Evolutionary conservation across 2,797 vertebrate genomes (phyloP), one percentile per base, ranked within the genome.

Genomic region (Smutsia temminckii): DNA sequence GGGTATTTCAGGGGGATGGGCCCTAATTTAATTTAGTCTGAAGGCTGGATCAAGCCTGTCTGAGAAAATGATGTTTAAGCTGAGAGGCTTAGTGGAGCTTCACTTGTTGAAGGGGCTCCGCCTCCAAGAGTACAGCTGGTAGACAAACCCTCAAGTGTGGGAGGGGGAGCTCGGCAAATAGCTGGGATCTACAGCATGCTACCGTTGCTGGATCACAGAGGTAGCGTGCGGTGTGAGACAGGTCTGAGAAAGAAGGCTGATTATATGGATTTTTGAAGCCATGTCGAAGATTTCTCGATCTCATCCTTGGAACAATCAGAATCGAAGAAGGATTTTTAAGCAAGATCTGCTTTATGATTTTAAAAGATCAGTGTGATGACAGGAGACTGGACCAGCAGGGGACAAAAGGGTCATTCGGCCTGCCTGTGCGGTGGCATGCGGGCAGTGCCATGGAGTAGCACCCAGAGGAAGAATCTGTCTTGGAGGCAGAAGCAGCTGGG

Each of bases 1-100:
- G 57, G 27, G 16, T 11, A 55, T 14, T 20, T 16, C 8, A 9
- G 49, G 66, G 27, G 37, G 9, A 23, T 0, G 0, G 53, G n/a
- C 71, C 11, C 57, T 32, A 34, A 17, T 9, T 37, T 32, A 34
- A 17, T 12, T 37, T 10, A 3, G 32, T 37, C 68, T 51, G 25
- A 63, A 42, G n/a, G 27, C 1, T 81, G 42, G 55, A 46, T 18
- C 29, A 34, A 69, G 77, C 18, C 46, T 21, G 0, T 32, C 57
- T 71, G 49, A 68, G n/a, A 78, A 91, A 53, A 85, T 0, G 32
- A 57, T 4, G 3, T 40, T 34, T 46, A 32, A 16, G n/a, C 2
- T n/a, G 57, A 78, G 17, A 37, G 18, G n/a, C 13, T 37, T 13
- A 18, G 21, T 0, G 23, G 34, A 6, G 8, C 7, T 29, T 93